Conservation (phyloP, 1,140 invertebrate genomes). For the Drosophila jambulina region DNA sequence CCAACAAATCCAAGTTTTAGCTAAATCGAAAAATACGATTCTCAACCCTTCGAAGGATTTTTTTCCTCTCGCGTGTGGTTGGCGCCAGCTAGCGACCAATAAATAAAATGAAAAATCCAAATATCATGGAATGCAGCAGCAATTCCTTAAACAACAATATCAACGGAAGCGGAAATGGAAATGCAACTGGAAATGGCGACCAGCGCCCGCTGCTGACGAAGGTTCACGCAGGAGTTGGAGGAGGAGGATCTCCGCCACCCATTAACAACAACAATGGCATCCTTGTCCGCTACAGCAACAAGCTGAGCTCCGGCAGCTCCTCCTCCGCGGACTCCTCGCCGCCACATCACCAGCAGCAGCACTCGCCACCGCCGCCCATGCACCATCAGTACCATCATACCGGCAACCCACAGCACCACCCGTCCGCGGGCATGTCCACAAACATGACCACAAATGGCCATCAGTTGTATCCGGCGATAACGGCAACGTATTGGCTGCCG, state of each 20-base stretch:
- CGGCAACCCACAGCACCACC: constrained; percentile 33
- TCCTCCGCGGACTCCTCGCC: constrained; percentile 61
- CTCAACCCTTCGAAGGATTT: constrained; percentile 9
- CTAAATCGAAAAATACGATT: constrained; percentile 30
- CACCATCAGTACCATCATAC: constrained; percentile 41
- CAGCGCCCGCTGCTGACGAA: constrained; percentile 58
- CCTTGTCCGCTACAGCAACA: constrained; percentile 46
- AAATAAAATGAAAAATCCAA: constrained; percentile 84
- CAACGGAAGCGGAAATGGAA: constrained; percentile 78
- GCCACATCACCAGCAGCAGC: constrained; percentile 56
- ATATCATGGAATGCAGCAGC: constrained; percentile 75
- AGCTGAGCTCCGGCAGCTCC: constrained; percentile 49
- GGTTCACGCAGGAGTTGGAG: constrained; percentile 29
- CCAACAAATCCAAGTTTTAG: constrained; percentile 50
- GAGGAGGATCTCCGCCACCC: constrained; percentile 40
- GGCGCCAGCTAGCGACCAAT: constrained; percentile 75
- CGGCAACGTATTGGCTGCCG: constrained; percentile 92
- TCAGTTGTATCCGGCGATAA: constrained; percentile 90
- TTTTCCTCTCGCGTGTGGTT: constrained; percentile 15
- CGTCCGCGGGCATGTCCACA: constrained; percentile 60
- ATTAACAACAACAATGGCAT: constrained; percentile 33
- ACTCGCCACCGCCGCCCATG: constrained; percentile 33
- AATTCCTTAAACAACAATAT: constrained; percentile 74
- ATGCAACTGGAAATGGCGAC: constrained; percentile 64
- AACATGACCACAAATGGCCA: constrained; percentile 84